Evolutionary conservation across 1,140 invertebrate species (phyloP).

Genomic region (Nasonia longicornis): DNA sequence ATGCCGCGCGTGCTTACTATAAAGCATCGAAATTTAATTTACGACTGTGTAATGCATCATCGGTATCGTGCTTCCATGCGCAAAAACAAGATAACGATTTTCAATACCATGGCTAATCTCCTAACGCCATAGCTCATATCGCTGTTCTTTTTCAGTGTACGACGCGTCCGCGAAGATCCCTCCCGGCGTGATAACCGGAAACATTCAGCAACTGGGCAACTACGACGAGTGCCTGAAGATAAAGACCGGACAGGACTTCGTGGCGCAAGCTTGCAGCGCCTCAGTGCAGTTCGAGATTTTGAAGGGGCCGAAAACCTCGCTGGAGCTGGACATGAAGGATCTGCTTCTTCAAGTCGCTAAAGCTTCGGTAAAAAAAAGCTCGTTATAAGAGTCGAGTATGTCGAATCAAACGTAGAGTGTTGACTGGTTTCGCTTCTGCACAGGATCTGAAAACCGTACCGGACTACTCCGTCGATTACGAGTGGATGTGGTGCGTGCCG

Average conservation of each 20-base stretch:
- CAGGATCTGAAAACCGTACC: slow-evolving; percentile 50
- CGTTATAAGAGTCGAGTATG: background rate
- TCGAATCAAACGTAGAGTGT: background rate
- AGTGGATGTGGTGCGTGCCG: slow-evolving; percentile 61
- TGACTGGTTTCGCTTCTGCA: background rate
- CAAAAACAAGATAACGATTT: too few relatives aligned
- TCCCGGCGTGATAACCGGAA: slow-evolving; percentile 65
- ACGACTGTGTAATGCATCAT: too few relatives aligned
- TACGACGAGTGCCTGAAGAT: slow-evolving; percentile 67
- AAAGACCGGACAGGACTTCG: slow-evolving; percentile 53
- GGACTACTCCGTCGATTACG: slow-evolving; percentile 50
- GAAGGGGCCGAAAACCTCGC: slow-evolving; percentile 22
- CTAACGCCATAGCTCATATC: too few relatives aligned
- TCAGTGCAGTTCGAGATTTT: slow-evolving; percentile 56
- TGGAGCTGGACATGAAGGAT: slow-evolving; percentile 52
- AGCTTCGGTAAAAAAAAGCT: slow-evolving; percentile 55
- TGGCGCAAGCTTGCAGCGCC: slow-evolving; percentile 58
- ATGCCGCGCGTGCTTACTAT: background rate
- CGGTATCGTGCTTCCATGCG: too few relatives aligned
- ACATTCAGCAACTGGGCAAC: slow-evolving; percentile 67
- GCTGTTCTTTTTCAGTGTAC: slow-evolving; percentile 63
- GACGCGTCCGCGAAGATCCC: slow-evolving; percentile 68
- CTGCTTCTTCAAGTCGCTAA: slow-evolving; percentile 53
- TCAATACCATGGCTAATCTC: too few relatives aligned
- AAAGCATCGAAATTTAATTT: too few relatives aligned